These are phyloP conservation scores for Quadroppia sp. DNA, from an alignment of 2,888 invertebrate genomes.

Conservation along the genomic window DNA sequence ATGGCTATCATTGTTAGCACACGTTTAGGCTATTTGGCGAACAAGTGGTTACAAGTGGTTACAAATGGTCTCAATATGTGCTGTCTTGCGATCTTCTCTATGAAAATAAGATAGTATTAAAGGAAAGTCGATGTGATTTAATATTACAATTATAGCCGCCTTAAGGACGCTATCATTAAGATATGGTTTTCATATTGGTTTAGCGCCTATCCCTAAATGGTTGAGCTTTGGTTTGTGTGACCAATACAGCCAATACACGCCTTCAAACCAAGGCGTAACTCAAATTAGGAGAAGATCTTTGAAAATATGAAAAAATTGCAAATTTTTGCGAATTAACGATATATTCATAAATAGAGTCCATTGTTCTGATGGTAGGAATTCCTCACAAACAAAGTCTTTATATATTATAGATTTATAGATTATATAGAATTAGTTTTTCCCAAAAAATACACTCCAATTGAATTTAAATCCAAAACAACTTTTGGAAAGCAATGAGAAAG, in stretches of 20 bases:
- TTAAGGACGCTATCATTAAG: constrained; percentile 29
- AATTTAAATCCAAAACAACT: constrained; percentile 17
- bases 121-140: not conserved
- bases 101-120: constrained; percentile 2
- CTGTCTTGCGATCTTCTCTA: not conserved
- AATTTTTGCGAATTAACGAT: not conserved
- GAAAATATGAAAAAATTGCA: constrained; percentile 10
- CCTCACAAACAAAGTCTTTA: not conserved
- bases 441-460: not conserved
- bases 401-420: not conserved
- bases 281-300: not conserved
- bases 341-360: not conserved
- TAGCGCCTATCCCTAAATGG: constrained; percentile 31
- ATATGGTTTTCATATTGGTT: constrained; percentile 33
- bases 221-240: not conserved
- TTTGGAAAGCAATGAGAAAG: constrained; percentile 12
- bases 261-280: constrained; percentile 26
- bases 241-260: constrained; percentile 30
- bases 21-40: constrained; percentile 23
- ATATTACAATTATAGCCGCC: constrained; percentile 30
- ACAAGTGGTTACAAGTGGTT: not conserved
- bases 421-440: constrained; percentile 3
- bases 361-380: not conserved
- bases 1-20: constrained; percentile 22
- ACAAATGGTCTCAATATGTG: not conserved